Evolutionary conservation across 1,140 invertebrate species (phyloP), one percentile per base, ranked within the genome.

Genomic region (Planococcus citri): DNA sequence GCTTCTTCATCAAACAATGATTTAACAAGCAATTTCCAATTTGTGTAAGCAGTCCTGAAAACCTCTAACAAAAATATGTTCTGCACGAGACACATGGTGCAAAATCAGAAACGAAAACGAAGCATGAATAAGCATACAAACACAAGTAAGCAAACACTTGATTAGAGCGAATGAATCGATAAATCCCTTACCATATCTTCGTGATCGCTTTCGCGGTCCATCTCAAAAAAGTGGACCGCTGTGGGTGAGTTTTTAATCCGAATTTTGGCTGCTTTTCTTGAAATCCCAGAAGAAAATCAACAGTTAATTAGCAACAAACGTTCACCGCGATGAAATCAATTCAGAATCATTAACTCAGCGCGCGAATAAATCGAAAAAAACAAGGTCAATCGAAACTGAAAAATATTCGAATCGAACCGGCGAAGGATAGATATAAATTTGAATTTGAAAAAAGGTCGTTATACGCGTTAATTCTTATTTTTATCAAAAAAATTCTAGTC

Each of bases 201-300:
- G 22, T 64, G 22, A 24, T 64, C 60, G 60, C 60, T 64, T 64
- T 64, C 60, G 60, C 60, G 60, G 60, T 64, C 60, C 60, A 64
- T 64, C 60, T 64, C 60, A 4, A 25, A 22, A 10, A 21, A 64
- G 60, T 64, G 17, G 25, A 64, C 60, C 60, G 60, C 60, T 4
- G 24, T 21, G 10, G 60, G 60, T 64, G 60, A 64, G 25, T 21
- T 64, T 64, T 64, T 64, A 64, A 64, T 64, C 60, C 60, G 60
- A 64, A 64, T 64, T 64, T 64, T 64, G 60, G 17, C 25, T 64
- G 21, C 1, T 64, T 64, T 25, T 24, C 9, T 4, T 17, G 4
- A 64, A 64, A 24, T 9, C 10, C 9, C 3, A 9, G 3, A 25
- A 64, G 24, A 64, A 64, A 64, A 4, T 4, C 21, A 64, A 64